phyloP scores from a whole-genome alignment of 2,888 invertebrate species.

The Unio delphinus region DNA sequence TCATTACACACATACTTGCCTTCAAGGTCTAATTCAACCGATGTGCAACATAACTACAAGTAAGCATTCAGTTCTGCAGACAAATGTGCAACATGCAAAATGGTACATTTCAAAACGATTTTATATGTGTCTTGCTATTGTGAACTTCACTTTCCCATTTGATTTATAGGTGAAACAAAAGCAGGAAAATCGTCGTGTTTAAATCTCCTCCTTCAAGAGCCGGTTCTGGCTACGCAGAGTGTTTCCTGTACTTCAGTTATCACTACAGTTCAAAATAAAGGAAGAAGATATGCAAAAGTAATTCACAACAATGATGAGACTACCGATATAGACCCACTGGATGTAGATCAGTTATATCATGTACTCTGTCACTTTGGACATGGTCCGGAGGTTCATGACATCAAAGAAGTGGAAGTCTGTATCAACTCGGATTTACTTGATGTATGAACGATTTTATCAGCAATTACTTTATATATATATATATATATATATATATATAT shows the following conservation, averaged over 20 bases:
- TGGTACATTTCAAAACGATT: too few species aligned
- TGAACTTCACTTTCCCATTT: neutral
- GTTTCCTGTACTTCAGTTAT: conserved; percentile 57
- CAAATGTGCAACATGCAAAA: too few species aligned
- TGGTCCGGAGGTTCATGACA: conserved; percentile 25
- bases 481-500: too few species aligned
- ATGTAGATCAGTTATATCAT: conserved; percentile 12
- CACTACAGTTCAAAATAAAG: conserved; percentile 37
- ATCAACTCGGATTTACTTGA: conserved; percentile 31
- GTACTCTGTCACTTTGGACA: conserved; percentile 18
- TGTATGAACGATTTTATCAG: conserved; percentile 10
- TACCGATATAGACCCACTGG: conserved; percentile 16
- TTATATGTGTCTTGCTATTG: too few species aligned
- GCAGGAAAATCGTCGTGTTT: conserved; percentile 64
- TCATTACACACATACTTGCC: neutral
- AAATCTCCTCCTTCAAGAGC: conserved; percentile 56
- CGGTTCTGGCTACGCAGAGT: conserved; percentile 44
- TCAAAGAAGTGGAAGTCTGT: conserved; percentile 35
- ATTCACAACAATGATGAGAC: conserved; percentile 21
- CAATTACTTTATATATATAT: too few species aligned
- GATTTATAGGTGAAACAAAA: conserved; percentile 59
- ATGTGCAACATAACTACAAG: too few species aligned
- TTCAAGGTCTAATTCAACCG: too few species aligned
- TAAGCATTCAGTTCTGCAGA: too few species aligned
- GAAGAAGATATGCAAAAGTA: conserved; percentile 30